These are phyloP conservation scores for Thermophis baileyi DNA, from an alignment of 2,113 vertebrate genomes.

Conservation along the genomic window DNA sequence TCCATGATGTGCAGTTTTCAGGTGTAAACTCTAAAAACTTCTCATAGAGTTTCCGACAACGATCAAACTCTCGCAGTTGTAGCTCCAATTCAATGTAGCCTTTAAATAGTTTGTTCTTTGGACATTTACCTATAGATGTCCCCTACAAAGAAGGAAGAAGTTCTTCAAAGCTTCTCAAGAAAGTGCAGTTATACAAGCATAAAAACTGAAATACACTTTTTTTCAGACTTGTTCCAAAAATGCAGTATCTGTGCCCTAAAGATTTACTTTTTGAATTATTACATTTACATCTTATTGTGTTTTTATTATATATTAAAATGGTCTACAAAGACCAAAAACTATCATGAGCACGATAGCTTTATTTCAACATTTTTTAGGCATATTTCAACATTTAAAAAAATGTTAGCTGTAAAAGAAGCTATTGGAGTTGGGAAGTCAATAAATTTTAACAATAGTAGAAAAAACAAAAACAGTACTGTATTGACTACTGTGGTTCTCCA, in stretches of 20 bases:
- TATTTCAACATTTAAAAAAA: not conserved
- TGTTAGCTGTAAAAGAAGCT: not conserved
- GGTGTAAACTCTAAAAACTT: slow-evolving; percentile 95
- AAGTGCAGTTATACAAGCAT: not conserved
- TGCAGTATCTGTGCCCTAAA: not conserved
- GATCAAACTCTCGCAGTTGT: slow-evolving; percentile 93
- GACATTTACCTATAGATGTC: slow-evolving; percentile 89
- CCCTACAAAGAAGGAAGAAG: slow-evolving; percentile 71
- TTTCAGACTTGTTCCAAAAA: not conserved
- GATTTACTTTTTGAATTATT: not conserved
- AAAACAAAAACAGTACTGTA: not conserved
- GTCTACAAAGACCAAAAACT: not conserved
- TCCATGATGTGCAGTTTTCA: slow-evolving; percentile 97
- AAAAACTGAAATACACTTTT: not conserved
- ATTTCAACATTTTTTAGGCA: not conserved
- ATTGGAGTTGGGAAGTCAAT: not conserved
- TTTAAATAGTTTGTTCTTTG: slow-evolving; percentile 98
- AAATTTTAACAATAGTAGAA: not conserved
- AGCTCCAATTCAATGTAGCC: slow-evolving; percentile 96
- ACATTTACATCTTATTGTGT: not conserved
- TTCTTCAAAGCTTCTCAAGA: not conserved
- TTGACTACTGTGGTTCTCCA: not conserved
- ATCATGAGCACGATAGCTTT: not conserved
- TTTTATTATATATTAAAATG: not conserved
- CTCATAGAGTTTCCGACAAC: slow-evolving; percentile 95